Evolutionary conservation across 1,140 invertebrate species (phyloP).

Genomic region (Drosophila prosaltans): DNA sequence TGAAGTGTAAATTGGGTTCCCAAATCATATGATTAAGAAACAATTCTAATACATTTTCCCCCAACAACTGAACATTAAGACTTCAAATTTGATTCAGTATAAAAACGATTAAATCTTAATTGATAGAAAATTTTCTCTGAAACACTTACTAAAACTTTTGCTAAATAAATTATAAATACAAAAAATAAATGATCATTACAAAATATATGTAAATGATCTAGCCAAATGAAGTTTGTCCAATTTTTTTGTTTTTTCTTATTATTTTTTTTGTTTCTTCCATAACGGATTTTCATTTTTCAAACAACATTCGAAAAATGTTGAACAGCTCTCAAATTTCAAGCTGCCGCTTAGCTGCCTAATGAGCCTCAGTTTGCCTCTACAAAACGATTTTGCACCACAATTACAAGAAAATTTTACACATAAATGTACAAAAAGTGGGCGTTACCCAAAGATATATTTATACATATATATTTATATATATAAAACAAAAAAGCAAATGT

Average conservation of each 20-base stretch:
- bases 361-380: conserved; percentile 20
- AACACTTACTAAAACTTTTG: no score
- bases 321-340: conserved; percentile 4
- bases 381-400: conserved; percentile 23
- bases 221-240: neutral
- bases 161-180: no score
- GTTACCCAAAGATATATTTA: conserved; percentile 7
- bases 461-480: neutral
- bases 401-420: conserved; percentile 17
- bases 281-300: neutral
- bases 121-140: no score
- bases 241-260: neutral
- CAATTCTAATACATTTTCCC: no score
- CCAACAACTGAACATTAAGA: no score
- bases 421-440: conserved; percentile 28
- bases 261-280: neutral
- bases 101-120: no score
- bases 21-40: no score
- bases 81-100: no score
- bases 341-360: conserved; percentile 33
- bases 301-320: conserved; percentile 4
- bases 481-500: conserved; percentile 4
- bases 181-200: no score
- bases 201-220: conserved; percentile 8
- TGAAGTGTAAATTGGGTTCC: no score